These are phyloP conservation scores for Drosophila sproati DNA, from an alignment of 1,140 invertebrate species.

Conservation along the genomic window DNA sequence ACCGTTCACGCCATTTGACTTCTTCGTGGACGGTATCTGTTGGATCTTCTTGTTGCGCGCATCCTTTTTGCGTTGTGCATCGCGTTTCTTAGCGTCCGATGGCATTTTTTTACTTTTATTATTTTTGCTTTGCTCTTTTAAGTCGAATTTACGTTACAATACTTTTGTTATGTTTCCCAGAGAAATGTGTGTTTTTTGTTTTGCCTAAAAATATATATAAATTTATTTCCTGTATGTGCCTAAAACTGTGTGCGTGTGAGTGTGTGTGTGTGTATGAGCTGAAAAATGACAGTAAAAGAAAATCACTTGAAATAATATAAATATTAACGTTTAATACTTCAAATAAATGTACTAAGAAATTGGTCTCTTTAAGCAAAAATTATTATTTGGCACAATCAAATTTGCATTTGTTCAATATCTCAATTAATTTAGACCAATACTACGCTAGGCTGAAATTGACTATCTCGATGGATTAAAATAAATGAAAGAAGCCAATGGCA, in stretches of 20 bases:
- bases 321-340: too few species aligned
- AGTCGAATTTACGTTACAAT: conserved; percentile 1
- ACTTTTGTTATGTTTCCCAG: conserved; percentile 30
- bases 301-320: neutral
- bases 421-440: too few species aligned
- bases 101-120: conserved; percentile 56
- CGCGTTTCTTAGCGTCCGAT: conserved; percentile 93
- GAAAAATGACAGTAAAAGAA: conserved; percentile 6
- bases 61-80: conserved; percentile 98
- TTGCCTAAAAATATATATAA: conserved; percentile 42
- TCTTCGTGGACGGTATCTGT: conserved; percentile 80
- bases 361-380: too few species aligned
- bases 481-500: too few species aligned
- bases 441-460: too few species aligned
- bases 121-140: neutral
- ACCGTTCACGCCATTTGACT: conserved; percentile 83
- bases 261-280: conserved; percentile 20
- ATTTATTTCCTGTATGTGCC: conserved; percentile 10
- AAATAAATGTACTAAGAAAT: too few species aligned
- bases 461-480: too few species aligned
- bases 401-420: too few species aligned
- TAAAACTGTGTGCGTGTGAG: conserved; percentile 4
- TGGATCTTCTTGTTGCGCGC: conserved; percentile 90
- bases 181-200: conserved; percentile 20
- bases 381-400: too few species aligned